A percentile compares a stretch with the other conserved stretches of the same genome.
phyloP scores from a whole-genome alignment of 2,113 vertebrate genomes.

The Coptodon rendalli region DNA sequence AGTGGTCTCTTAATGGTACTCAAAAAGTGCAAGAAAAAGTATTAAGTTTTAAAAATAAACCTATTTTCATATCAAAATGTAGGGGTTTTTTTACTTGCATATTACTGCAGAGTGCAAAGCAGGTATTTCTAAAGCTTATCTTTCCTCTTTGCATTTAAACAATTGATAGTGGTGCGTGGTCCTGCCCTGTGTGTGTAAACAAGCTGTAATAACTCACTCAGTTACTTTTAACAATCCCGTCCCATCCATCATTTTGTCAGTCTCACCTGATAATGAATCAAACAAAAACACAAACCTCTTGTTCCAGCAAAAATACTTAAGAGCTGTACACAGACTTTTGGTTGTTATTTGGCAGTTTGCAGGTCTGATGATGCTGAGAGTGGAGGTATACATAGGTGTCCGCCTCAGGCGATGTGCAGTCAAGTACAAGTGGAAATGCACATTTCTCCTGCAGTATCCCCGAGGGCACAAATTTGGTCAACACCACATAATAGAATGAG shows the following conservation, averaged over 20 bases:
- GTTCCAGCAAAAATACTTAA: conserved; percentile 11
- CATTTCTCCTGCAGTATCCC: conserved; percentile 4
- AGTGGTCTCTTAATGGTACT: not conserved
- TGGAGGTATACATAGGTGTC: not conserved
- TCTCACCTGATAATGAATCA: conserved; percentile 9
- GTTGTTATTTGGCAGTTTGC: conserved; percentile 20
- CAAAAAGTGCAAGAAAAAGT: not conserved
- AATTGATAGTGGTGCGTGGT: not conserved
- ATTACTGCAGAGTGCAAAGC: not conserved
- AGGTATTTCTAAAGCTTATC: not conserved
- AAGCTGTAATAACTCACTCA: not conserved
- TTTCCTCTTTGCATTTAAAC: not conserved
- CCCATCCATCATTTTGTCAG: conserved; percentile 13
- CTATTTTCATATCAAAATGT: not conserved
- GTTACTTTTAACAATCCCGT: not conserved
- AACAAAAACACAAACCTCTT: not conserved
- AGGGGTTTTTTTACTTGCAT: not conserved
- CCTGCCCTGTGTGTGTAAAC: not conserved
- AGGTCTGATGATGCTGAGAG: conserved; percentile 11
- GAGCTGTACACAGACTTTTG: not conserved
- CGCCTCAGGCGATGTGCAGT: conserved; percentile 34
- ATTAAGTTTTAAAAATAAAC: not conserved
- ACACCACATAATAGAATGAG: not conserved
- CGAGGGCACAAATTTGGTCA: conserved; percentile 30
- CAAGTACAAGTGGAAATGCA: conserved; percentile 37